Base-by-base conservation (phyloP, 1,140 invertebrate species). In the Leguminivora glycinivorella region DNA sequence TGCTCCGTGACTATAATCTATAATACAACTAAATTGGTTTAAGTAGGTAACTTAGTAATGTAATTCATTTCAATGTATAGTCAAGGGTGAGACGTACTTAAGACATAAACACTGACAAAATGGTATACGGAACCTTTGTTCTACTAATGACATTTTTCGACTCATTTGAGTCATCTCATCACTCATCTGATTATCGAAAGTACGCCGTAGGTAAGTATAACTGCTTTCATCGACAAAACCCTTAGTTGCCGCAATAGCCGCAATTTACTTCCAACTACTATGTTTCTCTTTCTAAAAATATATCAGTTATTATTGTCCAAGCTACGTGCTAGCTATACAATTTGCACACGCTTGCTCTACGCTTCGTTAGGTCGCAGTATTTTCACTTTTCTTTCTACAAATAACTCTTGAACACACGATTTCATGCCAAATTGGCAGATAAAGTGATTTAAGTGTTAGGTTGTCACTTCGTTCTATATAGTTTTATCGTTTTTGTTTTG, bases 371-470 rank as follows among this genome's bases (percentile, higher is more conserved):
- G 7, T 52, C 47, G 47, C 47, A 52, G 10, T 52, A 22, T 52
- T 52, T 52, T 52, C 47, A 52, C 47, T 52, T 52, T 52, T 52
- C 47, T 52, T 52, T 52, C 47, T 52, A 52, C 47, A 52, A 52
- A 52, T 52, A 43, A 43, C 40, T 43, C 14, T 43, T 6, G 14
- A 43, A 43, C 40, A 43, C n/a, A 43, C 40, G 47, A 52, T 52
- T 22, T 52, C 47, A 52, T 52, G 47, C 14, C 47, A 52, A 22
- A 17, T 52, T 52, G 47, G 9, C 47, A 52, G 5, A 52, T 52
- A 52, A 22, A 22, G 47, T 52, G 22, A 22, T 22, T 22, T 52
- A 52, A 22, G 7, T 52, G 47, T 9, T 52, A 22, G n/a, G 14
- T 22, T 52, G 47, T 52, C 4, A 43, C 4, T 43, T 17, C n/a